A percentile compares a stretch with the other conserved stretches of the same genome.
These are phyloP conservation scores for Chaetogeoica ovagalla DNA, from an alignment of 2,888 invertebrate species.

Conservation along the genomic window DNA sequence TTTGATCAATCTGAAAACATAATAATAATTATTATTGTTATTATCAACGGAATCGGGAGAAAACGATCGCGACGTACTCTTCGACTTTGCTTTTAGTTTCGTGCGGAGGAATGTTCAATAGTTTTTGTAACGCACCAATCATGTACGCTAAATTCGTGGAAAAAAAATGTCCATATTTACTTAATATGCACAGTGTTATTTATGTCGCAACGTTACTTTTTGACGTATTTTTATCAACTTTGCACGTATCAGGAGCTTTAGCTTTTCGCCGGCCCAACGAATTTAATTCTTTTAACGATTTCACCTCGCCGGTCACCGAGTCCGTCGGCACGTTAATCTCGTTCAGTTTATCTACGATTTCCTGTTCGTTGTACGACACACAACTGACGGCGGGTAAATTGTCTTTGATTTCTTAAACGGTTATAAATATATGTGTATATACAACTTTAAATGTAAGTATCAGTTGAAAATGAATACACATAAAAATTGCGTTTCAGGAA, in stretches of 20 bases:
- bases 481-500: no score
- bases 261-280: background rate
- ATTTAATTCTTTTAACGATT: conserved; percentile 15
- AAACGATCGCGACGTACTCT: background rate
- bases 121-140: conserved; percentile 24
- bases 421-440: no score
- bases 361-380: conserved; percentile 12
- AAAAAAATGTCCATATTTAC: no score
- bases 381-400: background rate
- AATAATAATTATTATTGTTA: no score
- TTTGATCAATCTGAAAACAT: conserved; percentile 24
- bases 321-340: background rate
- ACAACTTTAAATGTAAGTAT: no score
- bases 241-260: background rate
- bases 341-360: background rate
- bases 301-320: background rate
- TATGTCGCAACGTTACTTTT: background rate
- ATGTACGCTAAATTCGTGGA: background rate
- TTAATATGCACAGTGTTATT: background rate
- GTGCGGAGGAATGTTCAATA: background rate
- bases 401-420: background rate
- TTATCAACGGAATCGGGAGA: no score
- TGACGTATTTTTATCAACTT: background rate
- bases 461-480: no score
- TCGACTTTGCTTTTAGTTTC: conserved; percentile 22